Evolutionary conservation across 64 coral and sea anemone species (phyloP).

Genomic region (Catalaphyllia jardinei): DNA sequence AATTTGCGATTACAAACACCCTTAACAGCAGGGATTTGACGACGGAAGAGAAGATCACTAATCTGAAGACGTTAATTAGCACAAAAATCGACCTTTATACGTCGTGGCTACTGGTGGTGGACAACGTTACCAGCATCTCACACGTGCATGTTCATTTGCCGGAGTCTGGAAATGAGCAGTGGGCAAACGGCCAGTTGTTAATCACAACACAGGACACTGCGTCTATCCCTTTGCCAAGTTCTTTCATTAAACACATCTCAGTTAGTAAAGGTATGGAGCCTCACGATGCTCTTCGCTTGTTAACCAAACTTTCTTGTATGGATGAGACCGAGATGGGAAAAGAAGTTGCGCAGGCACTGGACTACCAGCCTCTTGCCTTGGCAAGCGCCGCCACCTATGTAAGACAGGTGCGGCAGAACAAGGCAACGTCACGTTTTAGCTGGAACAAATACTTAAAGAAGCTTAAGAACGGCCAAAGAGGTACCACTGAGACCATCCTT

Average conservation of each 20-base stretch:
- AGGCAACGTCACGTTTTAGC: too few species aligned
- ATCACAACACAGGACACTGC: not conserved
- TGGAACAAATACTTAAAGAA: too few species aligned
- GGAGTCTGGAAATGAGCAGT: too few species aligned
- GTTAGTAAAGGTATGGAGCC: conserved; percentile 2
- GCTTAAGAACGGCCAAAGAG: not conserved
- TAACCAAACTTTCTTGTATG: not conserved
- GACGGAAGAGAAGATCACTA: not conserved
- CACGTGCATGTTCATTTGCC: too few species aligned
- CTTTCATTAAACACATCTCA: not conserved
- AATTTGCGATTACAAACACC: not conserved
- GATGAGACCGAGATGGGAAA: not conserved
- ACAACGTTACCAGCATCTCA: too few species aligned
- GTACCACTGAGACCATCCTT: not conserved
- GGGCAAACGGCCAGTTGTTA: too few species aligned
- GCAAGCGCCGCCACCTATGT: too few species aligned
- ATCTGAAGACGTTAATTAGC: too few species aligned
- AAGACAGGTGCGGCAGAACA: too few species aligned
- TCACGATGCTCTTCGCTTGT: not conserved
- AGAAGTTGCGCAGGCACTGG: not conserved
- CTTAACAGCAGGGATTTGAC: not conserved
- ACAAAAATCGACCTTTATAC: too few species aligned
- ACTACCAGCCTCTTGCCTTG: too few species aligned
- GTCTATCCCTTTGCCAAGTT: not conserved
- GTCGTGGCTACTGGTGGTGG: too few species aligned